Evolutionary conservation across 2,113 vertebrate species (phyloP).

Genomic region (Cryptomyrus ogoouensis): DNA sequence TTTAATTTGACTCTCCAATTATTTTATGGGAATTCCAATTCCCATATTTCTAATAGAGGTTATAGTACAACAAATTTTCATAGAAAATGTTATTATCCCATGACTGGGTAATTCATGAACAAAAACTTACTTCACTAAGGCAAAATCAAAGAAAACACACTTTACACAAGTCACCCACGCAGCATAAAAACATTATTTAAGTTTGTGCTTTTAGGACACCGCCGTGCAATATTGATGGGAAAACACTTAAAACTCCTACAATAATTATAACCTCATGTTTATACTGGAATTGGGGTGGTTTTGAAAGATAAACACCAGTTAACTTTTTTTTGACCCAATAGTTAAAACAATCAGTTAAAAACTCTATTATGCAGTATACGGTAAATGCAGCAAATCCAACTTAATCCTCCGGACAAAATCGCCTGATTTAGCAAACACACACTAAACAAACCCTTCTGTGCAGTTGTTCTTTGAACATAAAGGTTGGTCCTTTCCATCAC

Average conservation of each 20-base stretch:
- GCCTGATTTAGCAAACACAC: constrained; percentile 11
- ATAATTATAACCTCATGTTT: neutral
- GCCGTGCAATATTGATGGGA: neutral
- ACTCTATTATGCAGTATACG: neutral
- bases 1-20: neutral
- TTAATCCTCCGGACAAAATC: constrained; percentile 9
- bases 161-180: neutral
- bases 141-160: neutral
- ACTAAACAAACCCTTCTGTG: constrained; percentile 10
- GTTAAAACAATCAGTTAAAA: neutral
- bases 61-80: neutral
- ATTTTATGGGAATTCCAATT: neutral
- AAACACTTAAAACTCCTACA: neutral
- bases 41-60: neutral
- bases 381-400: neutral
- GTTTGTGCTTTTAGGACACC: neutral
- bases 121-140: neutral
- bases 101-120: neutral
- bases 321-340: neutral
- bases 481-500: constrained; percentile 14
- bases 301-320: neutral
- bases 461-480: constrained; percentile 18
- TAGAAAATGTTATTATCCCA: neutral
- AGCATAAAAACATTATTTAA: neutral
- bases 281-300: neutral